phyloP scores from a whole-genome alignment of 2,888 invertebrate genomes.

The Xestia sexstrigata region DNA sequence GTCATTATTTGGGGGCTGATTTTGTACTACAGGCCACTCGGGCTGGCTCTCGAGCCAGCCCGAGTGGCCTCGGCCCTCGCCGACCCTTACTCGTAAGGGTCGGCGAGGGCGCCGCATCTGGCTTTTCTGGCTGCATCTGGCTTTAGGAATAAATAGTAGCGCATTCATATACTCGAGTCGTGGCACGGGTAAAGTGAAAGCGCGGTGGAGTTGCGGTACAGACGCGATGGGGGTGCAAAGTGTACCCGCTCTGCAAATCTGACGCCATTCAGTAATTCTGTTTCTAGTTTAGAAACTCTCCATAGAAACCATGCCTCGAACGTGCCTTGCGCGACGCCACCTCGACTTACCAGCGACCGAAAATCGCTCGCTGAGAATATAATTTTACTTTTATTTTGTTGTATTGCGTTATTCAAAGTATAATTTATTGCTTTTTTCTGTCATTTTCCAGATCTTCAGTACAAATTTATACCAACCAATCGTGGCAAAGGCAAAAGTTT shows the following conservation, averaged over 20 bases:
- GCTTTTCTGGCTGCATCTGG: not conserved
- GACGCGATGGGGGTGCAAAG: not conserved
- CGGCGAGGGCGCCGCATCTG: not conserved
- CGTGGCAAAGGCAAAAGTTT: slow-evolving; percentile 50
- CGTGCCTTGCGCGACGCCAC: not conserved
- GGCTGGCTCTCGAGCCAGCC: too few relatives aligned
- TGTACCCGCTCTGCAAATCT: not conserved
- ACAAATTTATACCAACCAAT: slow-evolving; percentile 56
- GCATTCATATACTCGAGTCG: too few relatives aligned
- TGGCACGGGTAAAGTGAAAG: too few relatives aligned
- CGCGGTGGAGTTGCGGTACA: not conserved
- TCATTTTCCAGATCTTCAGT: slow-evolving; percentile 35
- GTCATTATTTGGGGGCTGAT: too few relatives aligned
- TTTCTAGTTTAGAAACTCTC: not conserved
- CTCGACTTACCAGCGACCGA: not conserved
- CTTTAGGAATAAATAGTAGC: not conserved
- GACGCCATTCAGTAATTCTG: not conserved
- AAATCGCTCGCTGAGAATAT: not conserved
- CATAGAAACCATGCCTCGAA: too few relatives aligned
- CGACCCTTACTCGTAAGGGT: too few relatives aligned
- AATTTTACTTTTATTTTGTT: not conserved
- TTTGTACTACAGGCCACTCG: too few relatives aligned
- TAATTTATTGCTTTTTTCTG: not conserved
- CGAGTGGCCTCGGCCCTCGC: too few relatives aligned
- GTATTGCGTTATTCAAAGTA: not conserved